Percentiles rank a stretch among this genome's conserved stretches.
These are phyloP conservation scores for Harpegnathos saltator DNA, from an alignment of 1,140 invertebrate genomes.

Conservation along the genomic window DNA sequence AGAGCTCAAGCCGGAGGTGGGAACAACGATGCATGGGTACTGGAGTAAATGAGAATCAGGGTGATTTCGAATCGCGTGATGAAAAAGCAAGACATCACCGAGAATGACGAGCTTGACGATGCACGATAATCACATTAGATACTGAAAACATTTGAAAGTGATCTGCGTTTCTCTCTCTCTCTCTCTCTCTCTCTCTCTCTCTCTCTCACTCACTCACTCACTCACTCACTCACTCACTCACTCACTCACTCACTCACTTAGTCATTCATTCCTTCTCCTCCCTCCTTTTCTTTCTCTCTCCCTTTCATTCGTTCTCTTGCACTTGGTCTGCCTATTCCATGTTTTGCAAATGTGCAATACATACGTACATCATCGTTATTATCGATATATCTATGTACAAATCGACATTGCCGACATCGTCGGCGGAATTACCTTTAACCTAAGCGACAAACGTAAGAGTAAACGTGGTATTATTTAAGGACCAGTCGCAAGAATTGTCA, in stretches of 20 bases:
- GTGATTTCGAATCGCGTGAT: conserved; percentile 15
- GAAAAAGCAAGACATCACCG: neutral
- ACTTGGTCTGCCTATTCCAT: conserved; percentile 64
- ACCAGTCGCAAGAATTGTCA: conserved; percentile 80
- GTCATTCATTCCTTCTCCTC: neutral
- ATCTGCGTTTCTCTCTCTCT: conserved; percentile 1
- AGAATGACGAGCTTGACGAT: conserved; percentile 42
- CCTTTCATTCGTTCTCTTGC: conserved; percentile 35
- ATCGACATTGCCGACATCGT: conserved; percentile 73
- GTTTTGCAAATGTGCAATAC: conserved; percentile 66
- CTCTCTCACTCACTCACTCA: neutral
- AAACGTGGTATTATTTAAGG: conserved; percentile 75
- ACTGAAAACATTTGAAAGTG: conserved; percentile 20
- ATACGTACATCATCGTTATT: conserved; percentile 65
- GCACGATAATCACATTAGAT: conserved; percentile 19
- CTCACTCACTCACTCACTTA: no score
- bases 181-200: neutral
- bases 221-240: neutral
- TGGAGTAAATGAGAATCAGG: conserved; percentile 24
- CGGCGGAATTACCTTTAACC: conserved; percentile 71
- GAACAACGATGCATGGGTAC: conserved; percentile 59
- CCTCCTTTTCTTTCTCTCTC: neutral
- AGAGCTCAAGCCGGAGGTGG: conserved; percentile 53
- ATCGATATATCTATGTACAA: conserved; percentile 79
- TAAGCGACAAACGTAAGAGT: conserved; percentile 78